Evolutionary conservation across 2,797 vertebrate species (phyloP), one percentile per base, ranked within the genome.

Genomic region (Squalus acanthias): DNA sequence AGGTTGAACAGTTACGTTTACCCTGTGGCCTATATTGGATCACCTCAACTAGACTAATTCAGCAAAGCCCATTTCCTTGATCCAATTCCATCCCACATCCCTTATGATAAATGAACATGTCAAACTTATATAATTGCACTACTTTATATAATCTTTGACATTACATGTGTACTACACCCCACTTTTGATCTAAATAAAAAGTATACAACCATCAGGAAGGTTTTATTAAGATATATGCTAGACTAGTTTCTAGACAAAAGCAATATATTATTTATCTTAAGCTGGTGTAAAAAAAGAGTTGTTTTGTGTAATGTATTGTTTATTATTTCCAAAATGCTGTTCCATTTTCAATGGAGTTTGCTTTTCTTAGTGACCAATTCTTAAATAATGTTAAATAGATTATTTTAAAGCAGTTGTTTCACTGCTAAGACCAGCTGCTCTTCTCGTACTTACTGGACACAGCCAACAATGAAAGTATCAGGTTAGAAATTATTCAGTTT

Each of bases 61-160:
- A 95, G 69, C 93, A 76, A 57, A 76, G 2, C 46, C 76, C 29
- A 53, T n/a, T 92, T 76, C 46, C 70, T 76, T 95, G 50, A 74
- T 74, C 46, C 46, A 74, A 95, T 95, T 95, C 15, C 5, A 95
- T 74, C 94, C 94, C 94, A 74, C 94, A 95, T 95, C 46, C 94
- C 94, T 95, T 57, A 76, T 95, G 94, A 95, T 95, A 76, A 95
- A 95, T 74, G 33, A 95, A 46, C 67, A 95, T 95, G 65, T 95
- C 67, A 95, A 76, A 74, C 50, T 57, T 72, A 60, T 60, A 74
- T 63, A 60, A 91, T 60, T 57, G 53, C 29, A 63, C 50, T 57
- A 91, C 12, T 60, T 91, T 63, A 60, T 63, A 91, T 57, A 57
- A 57, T 72, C 50, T 95, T 95, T 76, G 94, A 95, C 50, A 76